Evolutionary conservation across 2,888 invertebrate species (phyloP), one percentile per base, ranked within the genome.

Genomic region (Cheilosia urbana): DNA sequence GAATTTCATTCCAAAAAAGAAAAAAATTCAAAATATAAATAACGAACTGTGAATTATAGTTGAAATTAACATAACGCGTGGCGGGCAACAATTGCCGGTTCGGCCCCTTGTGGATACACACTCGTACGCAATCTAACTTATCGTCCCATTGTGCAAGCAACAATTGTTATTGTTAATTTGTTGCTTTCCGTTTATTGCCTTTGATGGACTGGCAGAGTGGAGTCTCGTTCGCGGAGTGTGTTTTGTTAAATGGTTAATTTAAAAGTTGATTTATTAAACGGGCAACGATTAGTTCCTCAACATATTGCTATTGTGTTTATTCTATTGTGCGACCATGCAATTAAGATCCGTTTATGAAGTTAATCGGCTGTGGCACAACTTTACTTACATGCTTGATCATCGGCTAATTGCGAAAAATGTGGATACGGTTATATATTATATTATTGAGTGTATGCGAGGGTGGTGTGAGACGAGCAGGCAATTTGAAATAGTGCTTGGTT

Each of bases 371-470:
- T 66, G 72, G 57, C 66, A 62, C 72, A 62, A 57, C 72, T 47
- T 47, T 58, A 55, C 69, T 55, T 42, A 51, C 24, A 51, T 15
- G 51, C 53, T 51, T 66, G 76, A 81, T 81, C 81, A 85, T 85
- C 81, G 76, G 72, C 66, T 75, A 81, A 66, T 72, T 65, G 77
- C 85, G 80, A 81, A 73, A 76, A 80, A 81, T 81, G 51, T 81
- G 85, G 85, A 85, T 85, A 85, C 81, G 85, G 49, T 55, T 21
- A 51, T 21, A 51, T 24, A 40, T 55, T 21, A 51, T 21, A 51
- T 24, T 51, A 21, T 49, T 11, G 17, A 21, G 51, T 55, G 55
- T 27, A 4, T 77, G 53, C 49, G 55, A 55, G 63, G 63, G 63
- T 47, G 73, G 45, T 53, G 17, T 5, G 24, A n/a, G 37, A 37